phyloP scores from a whole-genome alignment of 2,888 invertebrate genomes.

The Erebia ligea region DNA sequence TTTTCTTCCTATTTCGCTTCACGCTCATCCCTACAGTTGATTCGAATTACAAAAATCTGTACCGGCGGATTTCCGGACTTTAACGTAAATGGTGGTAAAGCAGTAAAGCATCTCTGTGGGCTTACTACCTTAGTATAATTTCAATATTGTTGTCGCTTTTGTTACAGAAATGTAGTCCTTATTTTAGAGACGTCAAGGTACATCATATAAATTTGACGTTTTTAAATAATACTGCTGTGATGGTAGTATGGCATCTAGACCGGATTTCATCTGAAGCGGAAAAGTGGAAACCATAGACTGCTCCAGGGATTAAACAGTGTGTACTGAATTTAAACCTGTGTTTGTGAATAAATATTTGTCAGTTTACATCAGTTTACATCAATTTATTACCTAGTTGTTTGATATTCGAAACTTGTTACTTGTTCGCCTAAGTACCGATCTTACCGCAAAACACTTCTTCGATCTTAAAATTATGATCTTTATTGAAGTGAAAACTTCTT shows the following conservation, averaged over 20 bases:
- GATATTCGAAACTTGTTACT: background rate
- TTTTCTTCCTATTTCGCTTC: background rate
- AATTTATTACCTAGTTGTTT: background rate
- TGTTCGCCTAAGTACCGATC: background rate
- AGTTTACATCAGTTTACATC: background rate
- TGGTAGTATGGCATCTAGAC: too few relatives aligned
- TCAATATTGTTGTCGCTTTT: too few relatives aligned
- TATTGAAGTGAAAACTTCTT: too few relatives aligned
- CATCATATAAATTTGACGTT: too few relatives aligned
- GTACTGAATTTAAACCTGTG: background rate
- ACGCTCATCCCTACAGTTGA: conserved; percentile 36
- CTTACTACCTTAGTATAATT: too few relatives aligned
- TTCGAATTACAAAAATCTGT: conserved; percentile 45
- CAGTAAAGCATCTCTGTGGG: conserved; percentile 38
- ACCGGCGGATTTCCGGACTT: conserved; percentile 44
- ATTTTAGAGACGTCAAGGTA: too few relatives aligned
- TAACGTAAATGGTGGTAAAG: conserved; percentile 43
- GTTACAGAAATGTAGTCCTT: too few relatives aligned
- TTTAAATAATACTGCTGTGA: too few relatives aligned
- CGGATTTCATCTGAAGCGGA: conserved; percentile 7
- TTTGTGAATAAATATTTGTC: conserved; percentile 9
- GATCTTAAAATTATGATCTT: too few relatives aligned
- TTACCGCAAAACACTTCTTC: too few relatives aligned
- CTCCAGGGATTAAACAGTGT: conserved; percentile 15
- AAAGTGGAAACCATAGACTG: background rate